Percentiles rank a stretch among this genome's conserved stretches.
Conservation (phyloP, 2,888 invertebrate species). For the Salpingus planirostris region DNA sequence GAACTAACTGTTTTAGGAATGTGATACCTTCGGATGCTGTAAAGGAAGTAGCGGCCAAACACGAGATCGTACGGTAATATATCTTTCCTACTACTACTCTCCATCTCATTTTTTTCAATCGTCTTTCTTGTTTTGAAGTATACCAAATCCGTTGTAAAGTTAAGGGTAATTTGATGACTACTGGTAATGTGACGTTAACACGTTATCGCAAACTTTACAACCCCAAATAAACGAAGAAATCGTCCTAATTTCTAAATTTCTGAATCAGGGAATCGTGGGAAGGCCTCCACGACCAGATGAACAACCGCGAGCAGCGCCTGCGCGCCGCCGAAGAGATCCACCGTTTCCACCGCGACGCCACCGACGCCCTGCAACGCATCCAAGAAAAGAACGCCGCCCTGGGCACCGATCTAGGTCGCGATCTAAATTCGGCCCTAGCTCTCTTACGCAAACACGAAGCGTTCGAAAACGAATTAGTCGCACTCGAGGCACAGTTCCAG, state of each 20-base stretch:
- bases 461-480: slow-evolving; percentile 86
- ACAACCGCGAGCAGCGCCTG: slow-evolving; percentile 76
- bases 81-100: slow-evolving; percentile 6
- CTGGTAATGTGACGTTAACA: too few species aligned
- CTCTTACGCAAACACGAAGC: slow-evolving; percentile 82
- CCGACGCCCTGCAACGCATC: slow-evolving; percentile 80
- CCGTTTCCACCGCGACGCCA: slow-evolving; percentile 92
- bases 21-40: slow-evolving; percentile 40
- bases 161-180: too few species aligned
- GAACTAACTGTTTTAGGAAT: slow-evolving; percentile 37
- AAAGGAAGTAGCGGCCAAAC: slow-evolving; percentile 44
- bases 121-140: too few species aligned
- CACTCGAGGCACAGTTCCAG: slow-evolving; percentile 84
- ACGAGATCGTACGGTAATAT: slow-evolving; percentile 43
- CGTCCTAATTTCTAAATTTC: not conserved
- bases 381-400: slow-evolving; percentile 84
- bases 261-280: slow-evolving; percentile 70
- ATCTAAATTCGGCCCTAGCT: slow-evolving; percentile 77
- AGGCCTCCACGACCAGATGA: slow-evolving; percentile 75
- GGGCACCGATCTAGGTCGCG: slow-evolving; percentile 68
- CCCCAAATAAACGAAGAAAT: not conserved
- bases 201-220: too few species aligned
- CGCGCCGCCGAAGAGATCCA: slow-evolving; percentile 96
- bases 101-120: not conserved
- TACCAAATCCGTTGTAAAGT: too few species aligned